Conservation (phyloP, 2,888 invertebrate genomes). For the Limenitis camilla region DNA sequence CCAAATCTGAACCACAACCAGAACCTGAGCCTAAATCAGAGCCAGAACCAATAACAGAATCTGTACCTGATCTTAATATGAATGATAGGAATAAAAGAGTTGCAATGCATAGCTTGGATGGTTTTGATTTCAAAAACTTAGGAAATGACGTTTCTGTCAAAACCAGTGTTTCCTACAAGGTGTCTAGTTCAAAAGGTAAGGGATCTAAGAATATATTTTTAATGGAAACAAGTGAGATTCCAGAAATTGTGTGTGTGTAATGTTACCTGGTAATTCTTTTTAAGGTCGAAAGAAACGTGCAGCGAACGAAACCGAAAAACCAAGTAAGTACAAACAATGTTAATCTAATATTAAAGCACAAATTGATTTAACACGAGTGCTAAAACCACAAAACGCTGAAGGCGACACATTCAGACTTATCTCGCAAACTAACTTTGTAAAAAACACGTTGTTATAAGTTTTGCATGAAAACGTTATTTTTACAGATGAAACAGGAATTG, state of each 20-base stretch:
- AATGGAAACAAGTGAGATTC: too few species aligned
- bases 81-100: conserved; percentile 72
- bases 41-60: conserved; percentile 34
- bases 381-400: conserved; percentile 28
- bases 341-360: conserved; percentile 17
- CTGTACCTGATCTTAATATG: conserved; percentile 42
- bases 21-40: conserved; percentile 36
- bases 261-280: neutral
- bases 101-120: conserved; percentile 64
- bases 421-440: conserved; percentile 33
- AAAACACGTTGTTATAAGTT: conserved; percentile 41
- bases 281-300: conserved; percentile 35
- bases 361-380: conserved; percentile 28
- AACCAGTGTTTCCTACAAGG: conserved; percentile 86
- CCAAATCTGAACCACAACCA: conserved; percentile 39
- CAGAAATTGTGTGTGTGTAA: too few species aligned
- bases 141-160: conserved; percentile 81
- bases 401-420: conserved; percentile 20
- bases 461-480: conserved; percentile 63
- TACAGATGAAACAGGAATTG: conserved; percentile 54
- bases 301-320: conserved; percentile 19
- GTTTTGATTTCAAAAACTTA: conserved; percentile 61
- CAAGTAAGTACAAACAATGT: conserved; percentile 24
- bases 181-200: conserved; percentile 75
- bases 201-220: too few species aligned